Conservation (phyloP, 2,797 vertebrate species). For the Hydrolagus colliei region DNA sequence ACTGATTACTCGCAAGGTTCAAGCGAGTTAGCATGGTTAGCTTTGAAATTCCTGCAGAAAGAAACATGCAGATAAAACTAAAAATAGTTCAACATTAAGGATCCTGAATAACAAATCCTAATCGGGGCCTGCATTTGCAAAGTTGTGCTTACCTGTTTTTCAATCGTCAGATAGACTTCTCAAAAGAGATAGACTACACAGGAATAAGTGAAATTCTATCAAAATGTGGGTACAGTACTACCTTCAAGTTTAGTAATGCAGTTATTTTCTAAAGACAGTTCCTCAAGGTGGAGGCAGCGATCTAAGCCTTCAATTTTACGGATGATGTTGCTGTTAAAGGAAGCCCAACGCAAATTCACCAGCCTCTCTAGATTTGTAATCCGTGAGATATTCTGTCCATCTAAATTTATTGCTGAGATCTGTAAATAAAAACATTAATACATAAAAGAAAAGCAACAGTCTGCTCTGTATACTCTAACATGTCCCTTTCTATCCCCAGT, state of each 20-base stretch:
- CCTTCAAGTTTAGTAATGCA: slow-evolving; percentile 66
- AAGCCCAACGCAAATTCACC: slow-evolving; percentile 74
- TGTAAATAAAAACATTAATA: slow-evolving; percentile 41
- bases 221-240: slow-evolving; percentile 40
- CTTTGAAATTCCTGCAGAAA: slow-evolving; percentile 61
- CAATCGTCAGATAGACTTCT: no score
- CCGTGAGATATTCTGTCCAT: slow-evolving; percentile 66
- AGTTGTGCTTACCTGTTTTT: no score
- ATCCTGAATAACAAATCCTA: no score
- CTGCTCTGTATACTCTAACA: neutral
- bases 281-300: slow-evolving; percentile 64
- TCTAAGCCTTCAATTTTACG: slow-evolving; percentile 66
- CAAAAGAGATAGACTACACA: no score
- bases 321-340: slow-evolving; percentile 74
- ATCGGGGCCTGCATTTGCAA: no score
- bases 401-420: slow-evolving; percentile 74
- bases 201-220: neutral
- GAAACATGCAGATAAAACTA: slow-evolving; percentile 27
- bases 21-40: slow-evolving; percentile 61
- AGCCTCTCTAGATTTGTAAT: slow-evolving; percentile 65
- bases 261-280: slow-evolving; percentile 74
- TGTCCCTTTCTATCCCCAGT: no score
- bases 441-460: neutral
- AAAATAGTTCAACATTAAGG: neutral
- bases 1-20: slow-evolving; percentile 70